Percentiles rank a stretch among this genome's conserved stretches.
phyloP scores from a whole-genome alignment of 2,113 vertebrate genomes.

The Pseudopodoces humilis region DNA sequence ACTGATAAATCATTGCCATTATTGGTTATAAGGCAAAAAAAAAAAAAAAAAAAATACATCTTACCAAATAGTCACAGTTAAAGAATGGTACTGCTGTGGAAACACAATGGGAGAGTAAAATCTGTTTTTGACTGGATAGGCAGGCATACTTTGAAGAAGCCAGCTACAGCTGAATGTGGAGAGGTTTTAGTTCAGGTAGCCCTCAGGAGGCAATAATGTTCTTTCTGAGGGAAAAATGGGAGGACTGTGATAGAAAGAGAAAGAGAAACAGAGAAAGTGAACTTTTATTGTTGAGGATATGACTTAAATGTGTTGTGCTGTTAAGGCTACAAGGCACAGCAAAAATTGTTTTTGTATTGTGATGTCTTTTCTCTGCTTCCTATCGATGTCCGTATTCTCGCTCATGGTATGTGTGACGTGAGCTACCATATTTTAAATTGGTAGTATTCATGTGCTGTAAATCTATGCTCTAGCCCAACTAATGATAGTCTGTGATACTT shows the following conservation, averaged over 20 bases:
- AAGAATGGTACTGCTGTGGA: background rate
- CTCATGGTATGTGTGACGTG: rapidly evolving
- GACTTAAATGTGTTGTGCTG: background rate
- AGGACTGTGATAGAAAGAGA: background rate
- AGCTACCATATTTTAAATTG: background rate
- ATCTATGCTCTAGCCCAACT: background rate
- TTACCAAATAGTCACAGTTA: background rate
- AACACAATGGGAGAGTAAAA: background rate
- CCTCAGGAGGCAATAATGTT: background rate
- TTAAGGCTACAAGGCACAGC: background rate
- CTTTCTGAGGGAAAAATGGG: background rate
- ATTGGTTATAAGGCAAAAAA: background rate
- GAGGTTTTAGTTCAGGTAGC: background rate
- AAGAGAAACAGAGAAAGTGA: background rate
- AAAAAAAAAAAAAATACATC: background rate
- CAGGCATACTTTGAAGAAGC: background rate
- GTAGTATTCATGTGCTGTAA: background rate
- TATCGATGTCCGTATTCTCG: background rate
- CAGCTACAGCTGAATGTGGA: background rate
- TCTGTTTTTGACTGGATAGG: background rate
- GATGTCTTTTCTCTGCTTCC: background rate
- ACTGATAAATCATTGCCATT: background rate
- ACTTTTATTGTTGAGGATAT: background rate
- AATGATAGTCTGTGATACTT: background rate
- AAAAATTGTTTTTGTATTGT: background rate